Percentiles rank a stretch among this genome's conserved stretches.
Evolutionary conservation across 2,797 vertebrate species (phyloP).

Genomic region (Anniella stebbinsi): DNA sequence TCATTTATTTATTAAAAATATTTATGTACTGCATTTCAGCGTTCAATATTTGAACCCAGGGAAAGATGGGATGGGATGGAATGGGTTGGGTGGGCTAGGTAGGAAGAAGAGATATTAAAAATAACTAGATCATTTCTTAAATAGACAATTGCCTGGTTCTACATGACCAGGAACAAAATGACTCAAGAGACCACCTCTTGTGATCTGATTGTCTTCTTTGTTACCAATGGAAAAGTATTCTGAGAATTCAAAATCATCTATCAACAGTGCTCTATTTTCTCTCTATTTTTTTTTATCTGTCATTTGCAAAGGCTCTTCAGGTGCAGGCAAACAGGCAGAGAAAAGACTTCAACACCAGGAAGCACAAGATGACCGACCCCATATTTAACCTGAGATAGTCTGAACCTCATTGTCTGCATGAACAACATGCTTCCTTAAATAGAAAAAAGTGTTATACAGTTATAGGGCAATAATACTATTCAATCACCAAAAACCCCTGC

Average conservation of each 20-base stretch:
- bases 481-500: too few relatives aligned
- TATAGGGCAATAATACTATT: not conserved
- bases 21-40: not conserved
- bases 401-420: conserved; percentile 2
- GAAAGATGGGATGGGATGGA: not conserved
- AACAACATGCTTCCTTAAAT: conserved; percentile 45
- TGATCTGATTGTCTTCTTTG: not conserved
- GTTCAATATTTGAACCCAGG: not conserved
- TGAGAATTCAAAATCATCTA: conserved; percentile 17
- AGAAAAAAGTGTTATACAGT: not conserved
- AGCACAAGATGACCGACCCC: conserved; percentile 33
- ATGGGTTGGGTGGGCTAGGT: not conserved
- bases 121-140: not conserved
- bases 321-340: conserved; percentile 47
- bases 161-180: conserved; percentile 28
- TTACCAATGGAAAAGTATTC: conserved; percentile 26
- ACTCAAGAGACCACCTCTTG: not conserved
- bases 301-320: conserved; percentile 49
- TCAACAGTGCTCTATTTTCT: conserved; percentile 6
- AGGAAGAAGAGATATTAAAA: not conserved
- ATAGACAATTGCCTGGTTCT: not conserved
- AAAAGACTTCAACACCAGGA: not conserved
- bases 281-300: conserved; percentile 29
- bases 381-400: conserved; percentile 54
- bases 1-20: not conserved